A percentile compares a stretch with the other conserved stretches of the same genome.
Conservation (phyloP, 2,888 invertebrate species). For the Beris chalybata region DNA sequence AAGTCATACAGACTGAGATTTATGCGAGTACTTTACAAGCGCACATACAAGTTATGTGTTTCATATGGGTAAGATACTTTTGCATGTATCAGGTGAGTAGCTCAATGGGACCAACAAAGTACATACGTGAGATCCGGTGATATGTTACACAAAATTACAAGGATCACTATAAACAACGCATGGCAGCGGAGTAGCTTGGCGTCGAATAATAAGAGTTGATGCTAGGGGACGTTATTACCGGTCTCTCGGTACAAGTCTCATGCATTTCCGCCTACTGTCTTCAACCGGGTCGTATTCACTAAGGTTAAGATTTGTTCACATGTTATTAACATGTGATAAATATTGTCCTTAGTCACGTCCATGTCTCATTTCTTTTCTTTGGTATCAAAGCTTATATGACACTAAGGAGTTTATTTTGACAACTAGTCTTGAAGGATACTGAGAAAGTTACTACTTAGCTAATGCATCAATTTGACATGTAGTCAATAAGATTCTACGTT, state of each 20-base stretch:
- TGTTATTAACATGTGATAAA: conserved; percentile 26
- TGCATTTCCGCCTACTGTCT: neutral
- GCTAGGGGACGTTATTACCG: conserved; percentile 15
- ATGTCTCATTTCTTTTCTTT: conserved; percentile 7
- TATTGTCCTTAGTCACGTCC: conserved; percentile 26
- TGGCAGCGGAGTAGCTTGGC: too few relatives aligned
- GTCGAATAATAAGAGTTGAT: too few relatives aligned
- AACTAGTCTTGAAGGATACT: too few relatives aligned
- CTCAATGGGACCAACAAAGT: too few relatives aligned
- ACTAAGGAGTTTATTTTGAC: too few relatives aligned
- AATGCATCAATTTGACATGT: too few relatives aligned
- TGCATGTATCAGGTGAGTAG: neutral
- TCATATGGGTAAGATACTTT: conserved; percentile 9
- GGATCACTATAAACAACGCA: too few relatives aligned
- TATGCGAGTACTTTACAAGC: conserved; percentile 1
- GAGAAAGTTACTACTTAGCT: too few relatives aligned
- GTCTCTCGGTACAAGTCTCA: conserved; percentile 9
- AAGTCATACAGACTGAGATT: conserved; percentile 1
- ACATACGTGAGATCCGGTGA: too few relatives aligned
- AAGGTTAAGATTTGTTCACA: conserved; percentile 28
- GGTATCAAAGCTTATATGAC: too few relatives aligned
- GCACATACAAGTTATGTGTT: neutral
- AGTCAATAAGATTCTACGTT: too few relatives aligned
- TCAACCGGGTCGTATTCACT: conserved; percentile 5
- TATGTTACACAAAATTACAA: too few relatives aligned